A percentile compares a stretch with the other conserved stretches of the same genome.
Conservation (phyloP, 2,888 invertebrate genomes). For the Leptinotarsa juncta region DNA sequence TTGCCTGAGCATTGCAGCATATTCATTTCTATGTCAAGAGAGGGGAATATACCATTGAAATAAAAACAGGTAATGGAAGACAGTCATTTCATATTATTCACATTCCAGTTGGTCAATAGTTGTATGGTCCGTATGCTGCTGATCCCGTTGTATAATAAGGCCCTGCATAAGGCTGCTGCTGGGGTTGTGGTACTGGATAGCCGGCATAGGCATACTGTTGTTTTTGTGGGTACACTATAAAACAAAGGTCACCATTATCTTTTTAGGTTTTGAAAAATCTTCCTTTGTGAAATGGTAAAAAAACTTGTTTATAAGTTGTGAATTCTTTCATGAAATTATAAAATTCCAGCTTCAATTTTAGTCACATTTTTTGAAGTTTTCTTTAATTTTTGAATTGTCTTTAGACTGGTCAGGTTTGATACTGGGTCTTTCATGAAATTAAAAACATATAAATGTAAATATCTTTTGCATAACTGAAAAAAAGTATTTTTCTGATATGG, state of each 20-base stretch:
- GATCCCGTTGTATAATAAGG: conserved; percentile 91
- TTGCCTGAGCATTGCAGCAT: background rate
- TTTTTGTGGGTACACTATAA: conserved; percentile 92
- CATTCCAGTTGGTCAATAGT: conserved; percentile 74
- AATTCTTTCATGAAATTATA: no score
- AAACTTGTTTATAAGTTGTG: no score
- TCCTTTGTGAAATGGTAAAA: background rate
- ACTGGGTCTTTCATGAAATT: no score
- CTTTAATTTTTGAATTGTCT: no score
- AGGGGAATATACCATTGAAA: background rate
- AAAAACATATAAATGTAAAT: no score
- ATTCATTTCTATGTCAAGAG: background rate
- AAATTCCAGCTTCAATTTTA: no score
- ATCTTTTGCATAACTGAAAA: no score
- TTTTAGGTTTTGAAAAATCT: background rate
- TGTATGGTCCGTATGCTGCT: conserved; percentile 93
- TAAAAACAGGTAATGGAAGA: conserved; percentile 34
- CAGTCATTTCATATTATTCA: conserved; percentile 40
- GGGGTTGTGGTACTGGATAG: conserved; percentile 75
- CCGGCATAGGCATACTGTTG: conserved; percentile 93
- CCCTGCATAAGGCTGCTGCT: conserved; percentile 84
- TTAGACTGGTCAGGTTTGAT: no score
- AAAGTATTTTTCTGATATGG: no score
- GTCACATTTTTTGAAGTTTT: no score
- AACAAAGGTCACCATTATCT: conserved; percentile 43